phyloP scores from a whole-genome alignment of 2,113 vertebrate genomes.

The Anolis sagrei region DNA sequence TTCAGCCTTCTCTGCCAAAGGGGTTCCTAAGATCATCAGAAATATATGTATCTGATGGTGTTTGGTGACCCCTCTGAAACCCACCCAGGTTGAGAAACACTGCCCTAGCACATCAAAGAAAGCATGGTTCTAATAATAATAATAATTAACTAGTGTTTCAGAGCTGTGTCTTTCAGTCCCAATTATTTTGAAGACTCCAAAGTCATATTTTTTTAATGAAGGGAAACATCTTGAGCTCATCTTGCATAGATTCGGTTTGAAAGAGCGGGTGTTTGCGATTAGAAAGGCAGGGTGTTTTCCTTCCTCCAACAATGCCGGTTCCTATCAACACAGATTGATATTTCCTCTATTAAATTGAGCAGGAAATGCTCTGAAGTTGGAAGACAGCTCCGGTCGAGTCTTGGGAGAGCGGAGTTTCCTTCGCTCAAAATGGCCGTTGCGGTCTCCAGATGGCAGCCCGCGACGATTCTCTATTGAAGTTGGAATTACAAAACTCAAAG shows the following conservation, averaged over 20 bases:
- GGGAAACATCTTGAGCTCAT: neutral
- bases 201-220: neutral
- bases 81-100: no score
- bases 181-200: neutral
- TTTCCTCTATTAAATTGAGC: neutral
- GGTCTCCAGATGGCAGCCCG: neutral
- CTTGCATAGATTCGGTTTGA: no score
- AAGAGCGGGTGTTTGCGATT: neutral
- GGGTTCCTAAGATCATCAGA: no score
- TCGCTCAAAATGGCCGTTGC: neutral
- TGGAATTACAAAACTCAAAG: constrained; percentile 27
- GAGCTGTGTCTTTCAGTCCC: neutral
- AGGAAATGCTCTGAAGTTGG: neutral
- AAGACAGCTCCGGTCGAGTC: neutral
- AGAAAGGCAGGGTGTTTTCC: neutral
- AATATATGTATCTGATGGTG: no score
- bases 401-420: neutral
- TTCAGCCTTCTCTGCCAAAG: no score
- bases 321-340: neutral
- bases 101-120: neutral
- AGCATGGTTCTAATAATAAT: neutral
- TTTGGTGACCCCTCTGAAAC: no score
- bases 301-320: neutral
- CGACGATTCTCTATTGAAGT: constrained; percentile 28
- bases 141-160: neutral